Evolutionary conservation across 2,113 vertebrate species (phyloP), one percentile per base, ranked within the genome.

Genomic region (Aplodontia rufa): DNA sequence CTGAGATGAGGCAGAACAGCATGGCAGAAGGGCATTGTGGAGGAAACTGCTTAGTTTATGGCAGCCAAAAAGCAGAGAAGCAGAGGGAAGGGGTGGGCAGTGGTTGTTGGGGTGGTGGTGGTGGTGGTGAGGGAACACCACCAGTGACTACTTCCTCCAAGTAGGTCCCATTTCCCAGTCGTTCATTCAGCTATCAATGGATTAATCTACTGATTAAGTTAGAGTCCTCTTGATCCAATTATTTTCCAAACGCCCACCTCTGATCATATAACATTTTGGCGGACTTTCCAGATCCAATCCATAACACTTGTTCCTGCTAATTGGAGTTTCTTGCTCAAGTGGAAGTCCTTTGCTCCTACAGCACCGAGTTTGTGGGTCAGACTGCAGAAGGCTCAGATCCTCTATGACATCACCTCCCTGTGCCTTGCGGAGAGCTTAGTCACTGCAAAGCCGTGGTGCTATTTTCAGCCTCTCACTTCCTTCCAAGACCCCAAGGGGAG

Each of bases 291-390:
- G 32, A 68, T 68, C 35, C 64, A n/a, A 17, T 7, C 35, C 64
- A 68, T n/a, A 68, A 68, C 7, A 68, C 4, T 10, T 10, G 1
- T 17, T 24, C 0, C 3, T 0, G 8, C 32, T 12, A 45, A 20
- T 4, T 22, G n/a, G 53, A 58, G 5, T 14, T 64, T 20, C 51
- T 22, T 53, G 16, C 24, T 30, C 26, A 5, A 5, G 0, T 5
- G 60, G 8, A 71, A 32, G 4, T 5, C 11, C 37, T 32, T 42
- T 12, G 42, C 1, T 19, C 4, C 60, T 9, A 4, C 2, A 32
- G 20, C 0, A 12, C 49, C 13, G 0, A 0, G 0, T 30, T 14
- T 60, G 30, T 6, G 20, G 0, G 1, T 14, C 51, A 6, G 51
- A 40, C 24, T 16, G 24, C 32, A 66, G 68, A 35, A 22, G 72